Percentiles rank a stretch among this genome's conserved stretches.
phyloP scores from a whole-genome alignment of 2,113 vertebrate genomes.

The Romanogobio albipinnatus region DNA sequence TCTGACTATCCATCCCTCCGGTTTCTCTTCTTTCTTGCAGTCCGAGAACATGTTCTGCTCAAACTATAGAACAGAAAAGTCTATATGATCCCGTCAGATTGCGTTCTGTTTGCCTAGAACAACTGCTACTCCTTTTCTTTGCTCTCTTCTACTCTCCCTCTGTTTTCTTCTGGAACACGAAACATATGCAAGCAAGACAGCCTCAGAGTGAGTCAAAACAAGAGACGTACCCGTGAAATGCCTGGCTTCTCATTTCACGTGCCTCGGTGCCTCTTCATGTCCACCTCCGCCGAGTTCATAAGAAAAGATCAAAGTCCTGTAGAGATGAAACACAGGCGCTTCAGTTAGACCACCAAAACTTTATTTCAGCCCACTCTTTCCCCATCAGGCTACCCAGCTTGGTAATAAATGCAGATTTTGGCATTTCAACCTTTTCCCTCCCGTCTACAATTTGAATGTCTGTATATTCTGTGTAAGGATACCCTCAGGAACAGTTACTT shows the following conservation, averaged over 20 bases:
- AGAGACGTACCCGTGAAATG: constrained; percentile 64
- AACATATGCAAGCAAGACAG: constrained; percentile 66
- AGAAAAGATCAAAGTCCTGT: constrained; percentile 63
- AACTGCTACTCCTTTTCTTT: not conserved
- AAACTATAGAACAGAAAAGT: constrained; percentile 44
- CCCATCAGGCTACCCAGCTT: not conserved
- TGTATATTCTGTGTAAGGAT: not conserved
- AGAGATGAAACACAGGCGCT: constrained; percentile 57
- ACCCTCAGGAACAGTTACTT: not conserved
- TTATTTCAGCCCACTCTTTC: not conserved
- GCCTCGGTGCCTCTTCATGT: constrained; percentile 51
- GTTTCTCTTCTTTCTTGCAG: constrained; percentile 60
- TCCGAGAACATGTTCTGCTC: constrained; percentile 54
- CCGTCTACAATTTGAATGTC: not conserved
- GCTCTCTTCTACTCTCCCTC: constrained; percentile 34
- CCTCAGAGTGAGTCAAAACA: constrained; percentile 67
- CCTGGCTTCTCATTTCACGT: constrained; percentile 64
- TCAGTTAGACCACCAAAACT: not conserved
- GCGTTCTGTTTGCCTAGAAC: constrained; percentile 29
- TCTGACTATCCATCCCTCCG: constrained; percentile 36
- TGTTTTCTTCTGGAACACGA: constrained; percentile 53
- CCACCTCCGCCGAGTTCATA: constrained; percentile 44
- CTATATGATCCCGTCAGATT: constrained; percentile 41
- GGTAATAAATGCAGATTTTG: not conserved
- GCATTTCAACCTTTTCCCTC: not conserved